phyloP scores from a whole-genome alignment of 2,888 invertebrate genomes.

The Autographa pulchrina region DNA sequence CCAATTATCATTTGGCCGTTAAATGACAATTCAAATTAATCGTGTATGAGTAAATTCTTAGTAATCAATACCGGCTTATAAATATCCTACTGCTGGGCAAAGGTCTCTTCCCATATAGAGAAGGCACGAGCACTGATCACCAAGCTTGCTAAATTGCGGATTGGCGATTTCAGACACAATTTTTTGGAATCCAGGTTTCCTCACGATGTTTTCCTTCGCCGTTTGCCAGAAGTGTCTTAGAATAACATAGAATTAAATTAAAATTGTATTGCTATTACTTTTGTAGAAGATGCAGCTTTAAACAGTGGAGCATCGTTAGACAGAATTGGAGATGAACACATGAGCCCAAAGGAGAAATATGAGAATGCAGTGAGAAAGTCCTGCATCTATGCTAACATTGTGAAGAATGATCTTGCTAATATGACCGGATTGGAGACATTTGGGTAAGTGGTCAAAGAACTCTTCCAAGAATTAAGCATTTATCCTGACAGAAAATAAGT shows the following conservation, averaged over 20 bases:
- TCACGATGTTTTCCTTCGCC: too few relatives aligned
- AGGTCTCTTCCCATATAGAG: too few relatives aligned
- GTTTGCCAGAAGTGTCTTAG: too few relatives aligned
- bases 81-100: too few relatives aligned
- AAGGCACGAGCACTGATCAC: too few relatives aligned
- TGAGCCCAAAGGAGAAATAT: constrained; percentile 94
- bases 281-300: constrained; percentile 74
- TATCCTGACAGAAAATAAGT: too few relatives aligned
- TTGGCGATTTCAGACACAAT: too few relatives aligned
- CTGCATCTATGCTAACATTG: constrained; percentile 91
- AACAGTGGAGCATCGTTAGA: constrained; percentile 90
- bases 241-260: background rate
- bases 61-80: too few relatives aligned
- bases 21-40: background rate
- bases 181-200: too few relatives aligned
- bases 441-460: constrained; percentile 86
- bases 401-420: constrained; percentile 91
- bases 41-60: too few relatives aligned
- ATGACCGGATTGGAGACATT: constrained; percentile 92
- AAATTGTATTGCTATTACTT: background rate
- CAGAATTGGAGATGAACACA: constrained; percentile 91
- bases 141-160: too few relatives aligned
- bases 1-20: background rate
- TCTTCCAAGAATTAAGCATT: background rate
- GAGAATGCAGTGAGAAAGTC: constrained; percentile 93